phyloP scores from a whole-genome alignment of 2,888 invertebrate genomes.

The Acronicta leporina region DNA sequence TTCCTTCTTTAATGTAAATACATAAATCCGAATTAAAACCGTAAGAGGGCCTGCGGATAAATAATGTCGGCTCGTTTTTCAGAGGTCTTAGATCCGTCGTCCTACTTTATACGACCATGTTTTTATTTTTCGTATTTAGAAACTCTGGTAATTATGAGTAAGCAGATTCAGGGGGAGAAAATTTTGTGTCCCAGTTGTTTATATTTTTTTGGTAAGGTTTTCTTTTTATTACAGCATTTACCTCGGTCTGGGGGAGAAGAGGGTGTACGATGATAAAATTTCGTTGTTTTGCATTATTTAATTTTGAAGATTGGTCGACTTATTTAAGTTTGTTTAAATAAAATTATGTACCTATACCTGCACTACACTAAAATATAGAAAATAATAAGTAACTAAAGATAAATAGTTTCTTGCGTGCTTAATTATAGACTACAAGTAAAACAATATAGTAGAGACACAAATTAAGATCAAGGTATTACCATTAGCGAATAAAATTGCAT shows the following conservation, averaged over 20 bases:
- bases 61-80: slow-evolving; percentile 84
- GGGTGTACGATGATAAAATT: slow-evolving; percentile 11
- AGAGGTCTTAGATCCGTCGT: slow-evolving; percentile 82
- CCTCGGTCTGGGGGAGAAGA: slow-evolving; percentile 11
- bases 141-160: slow-evolving; percentile 82
- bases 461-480: background rate
- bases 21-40: slow-evolving; percentile 87
- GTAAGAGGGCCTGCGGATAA: slow-evolving; percentile 81
- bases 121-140: slow-evolving; percentile 80
- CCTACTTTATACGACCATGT: slow-evolving; percentile 78
- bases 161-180: slow-evolving; percentile 69
- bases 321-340: background rate
- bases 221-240: slow-evolving; percentile 40
- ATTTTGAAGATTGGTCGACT: background rate
- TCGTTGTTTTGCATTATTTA: slow-evolving; percentile 3
- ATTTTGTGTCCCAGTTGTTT: slow-evolving; percentile 61
- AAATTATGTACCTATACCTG: too few relatives aligned
- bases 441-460: background rate
- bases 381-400: too few relatives aligned
- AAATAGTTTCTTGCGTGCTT: too few relatives aligned
- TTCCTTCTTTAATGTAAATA: slow-evolving; percentile 82
- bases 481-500: background rate
- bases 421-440: too few relatives aligned
- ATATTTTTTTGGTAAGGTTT: slow-evolving; percentile 52
- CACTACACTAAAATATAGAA: too few relatives aligned